phyloP scores from a whole-genome alignment of 2,113 vertebrate species.

The Arvicanthis niloticus region DNA sequence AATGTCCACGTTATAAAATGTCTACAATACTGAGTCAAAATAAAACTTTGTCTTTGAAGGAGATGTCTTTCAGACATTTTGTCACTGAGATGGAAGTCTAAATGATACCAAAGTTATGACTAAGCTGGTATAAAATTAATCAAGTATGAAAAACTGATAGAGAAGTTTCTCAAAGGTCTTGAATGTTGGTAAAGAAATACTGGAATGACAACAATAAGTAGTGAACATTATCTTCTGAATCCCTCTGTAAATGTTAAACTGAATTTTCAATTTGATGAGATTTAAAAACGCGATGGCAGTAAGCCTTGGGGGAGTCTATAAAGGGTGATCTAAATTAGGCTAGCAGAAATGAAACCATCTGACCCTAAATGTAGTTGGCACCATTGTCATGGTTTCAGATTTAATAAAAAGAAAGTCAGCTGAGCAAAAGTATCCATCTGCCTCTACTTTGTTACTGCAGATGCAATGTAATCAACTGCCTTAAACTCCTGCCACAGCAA shows the following conservation, averaged over 20 bases:
- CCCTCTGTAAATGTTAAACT: not conserved
- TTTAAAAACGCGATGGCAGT: not conserved
- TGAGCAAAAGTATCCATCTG: not conserved
- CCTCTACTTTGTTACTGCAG: not conserved
- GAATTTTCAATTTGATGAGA: not conserved
- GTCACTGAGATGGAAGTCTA: not conserved
- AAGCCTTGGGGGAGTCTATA: not conserved
- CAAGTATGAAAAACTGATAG: not conserved
- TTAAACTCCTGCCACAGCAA: not conserved
- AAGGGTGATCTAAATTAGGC: no score
- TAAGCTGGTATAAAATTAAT: not conserved
- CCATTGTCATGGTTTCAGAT: no score
- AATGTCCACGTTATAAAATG: fast-evolving
- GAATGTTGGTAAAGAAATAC: not conserved
- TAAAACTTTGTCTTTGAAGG: not conserved
- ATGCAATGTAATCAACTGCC: not conserved
- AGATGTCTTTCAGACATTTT: not conserved
- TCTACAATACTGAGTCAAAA: not conserved
- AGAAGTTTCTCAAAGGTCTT: not conserved
- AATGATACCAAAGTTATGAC: not conserved
- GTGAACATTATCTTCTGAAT: not conserved
- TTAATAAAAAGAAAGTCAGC: not conserved
- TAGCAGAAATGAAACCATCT: not conserved
- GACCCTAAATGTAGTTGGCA: not conserved
- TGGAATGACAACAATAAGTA: not conserved